These are phyloP conservation scores for Pseudomyrmex gracilis DNA, from an alignment of 1,140 invertebrate species.

Conservation along the genomic window DNA sequence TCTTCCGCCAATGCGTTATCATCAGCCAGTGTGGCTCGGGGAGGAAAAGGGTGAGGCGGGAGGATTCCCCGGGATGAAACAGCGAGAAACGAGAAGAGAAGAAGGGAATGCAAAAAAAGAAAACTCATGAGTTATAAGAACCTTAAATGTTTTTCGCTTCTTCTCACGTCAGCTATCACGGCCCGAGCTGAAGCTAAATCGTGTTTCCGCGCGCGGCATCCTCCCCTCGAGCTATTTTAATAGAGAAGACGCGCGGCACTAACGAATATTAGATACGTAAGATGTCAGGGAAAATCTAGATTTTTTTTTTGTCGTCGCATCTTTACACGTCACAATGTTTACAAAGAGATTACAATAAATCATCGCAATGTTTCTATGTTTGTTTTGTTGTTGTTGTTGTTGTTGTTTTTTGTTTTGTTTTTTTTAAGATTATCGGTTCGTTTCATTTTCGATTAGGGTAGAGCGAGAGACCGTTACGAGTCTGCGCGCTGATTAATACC, in stretches of 20 bases:
- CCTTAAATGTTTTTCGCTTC: conserved; percentile 43
- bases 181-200: conserved; percentile 12
- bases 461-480: neutral
- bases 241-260: neutral
- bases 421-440: too few relatives aligned
- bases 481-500: conserved; percentile 9
- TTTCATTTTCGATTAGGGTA: too few relatives aligned
- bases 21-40: conserved; percentile 51
- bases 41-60: neutral
- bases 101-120: neutral
- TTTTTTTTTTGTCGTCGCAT: too few relatives aligned
- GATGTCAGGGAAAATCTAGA: too few relatives aligned
- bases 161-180: conserved; percentile 5
- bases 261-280: neutral
- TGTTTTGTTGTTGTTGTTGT: neutral
- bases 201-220: conserved; percentile 2
- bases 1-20: conserved; percentile 68
- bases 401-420: neutral
- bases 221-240: neutral
- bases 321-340: too few relatives aligned
- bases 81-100: conserved; percentile 25
- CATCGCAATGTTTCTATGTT: too few relatives aligned
- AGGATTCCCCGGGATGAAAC: conserved; percentile 21
- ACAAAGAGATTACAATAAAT: too few relatives aligned
- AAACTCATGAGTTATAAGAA: conserved; percentile 38